Percentiles rank a stretch among this genome's conserved stretches.
phyloP scores from a whole-genome alignment of 2,888 invertebrate species.

The Clitarchus hookeri region DNA sequence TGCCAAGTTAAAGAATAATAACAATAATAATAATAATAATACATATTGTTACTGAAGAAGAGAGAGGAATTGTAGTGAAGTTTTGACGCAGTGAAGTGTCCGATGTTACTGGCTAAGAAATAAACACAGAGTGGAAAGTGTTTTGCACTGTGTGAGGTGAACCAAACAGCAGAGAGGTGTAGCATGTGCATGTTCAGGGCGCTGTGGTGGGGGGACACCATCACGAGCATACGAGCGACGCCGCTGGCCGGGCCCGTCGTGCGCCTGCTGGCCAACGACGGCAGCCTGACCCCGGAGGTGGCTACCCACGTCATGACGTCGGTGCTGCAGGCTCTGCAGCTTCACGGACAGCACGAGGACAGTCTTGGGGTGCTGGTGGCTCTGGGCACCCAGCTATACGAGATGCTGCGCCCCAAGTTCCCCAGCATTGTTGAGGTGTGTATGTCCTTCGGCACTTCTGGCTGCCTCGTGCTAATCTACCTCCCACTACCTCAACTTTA shows the following conservation, averaged over 20 bases:
- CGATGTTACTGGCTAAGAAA: too few species aligned
- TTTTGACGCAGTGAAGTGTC: too few species aligned
- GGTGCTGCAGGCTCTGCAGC: constrained; percentile 77
- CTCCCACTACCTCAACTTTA: too few species aligned
- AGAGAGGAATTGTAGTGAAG: too few species aligned
- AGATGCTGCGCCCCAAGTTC: constrained; percentile 76
- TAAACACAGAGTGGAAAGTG: too few species aligned
- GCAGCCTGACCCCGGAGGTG: constrained; percentile 67
- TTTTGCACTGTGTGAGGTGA: too few species aligned
- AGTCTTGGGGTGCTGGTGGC: constrained; percentile 80
- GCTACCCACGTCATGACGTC: constrained; percentile 76
- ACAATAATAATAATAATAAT: too few species aligned
- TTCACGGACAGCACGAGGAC: constrained; percentile 89
- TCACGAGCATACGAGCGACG: constrained; percentile 79
- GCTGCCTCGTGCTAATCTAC: too few species aligned
- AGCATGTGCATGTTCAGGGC: constrained; percentile 57
- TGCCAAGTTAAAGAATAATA: too few species aligned
- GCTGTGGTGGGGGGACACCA: constrained; percentile 86
- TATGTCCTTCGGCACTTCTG: too few species aligned
- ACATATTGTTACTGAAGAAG: too few species aligned
- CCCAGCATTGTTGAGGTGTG: constrained; percentile 67
- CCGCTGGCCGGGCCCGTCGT: constrained; percentile 73
- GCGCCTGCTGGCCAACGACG: constrained; percentile 66
- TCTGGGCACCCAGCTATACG: constrained; percentile 84
- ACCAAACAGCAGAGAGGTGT: too few species aligned